phyloP scores from a whole-genome alignment of 2,113 vertebrate species.

The Rhea americana region DNA sequence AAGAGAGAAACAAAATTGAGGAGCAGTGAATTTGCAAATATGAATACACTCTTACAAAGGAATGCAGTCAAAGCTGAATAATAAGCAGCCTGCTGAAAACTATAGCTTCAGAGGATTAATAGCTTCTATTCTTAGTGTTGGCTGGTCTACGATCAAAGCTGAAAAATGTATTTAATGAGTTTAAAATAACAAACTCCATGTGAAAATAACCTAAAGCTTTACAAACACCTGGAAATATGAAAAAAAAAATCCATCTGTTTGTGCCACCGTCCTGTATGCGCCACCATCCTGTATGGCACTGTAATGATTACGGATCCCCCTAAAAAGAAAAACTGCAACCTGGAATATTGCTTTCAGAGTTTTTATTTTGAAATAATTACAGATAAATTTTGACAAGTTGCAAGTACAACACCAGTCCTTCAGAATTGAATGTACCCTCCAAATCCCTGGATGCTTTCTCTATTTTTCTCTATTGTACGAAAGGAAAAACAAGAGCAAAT shows the following conservation, averaged over 20 bases:
- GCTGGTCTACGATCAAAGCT: background rate
- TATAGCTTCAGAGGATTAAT: background rate
- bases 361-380: background rate
- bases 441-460: background rate
- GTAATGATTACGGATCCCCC: background rate
- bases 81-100: background rate
- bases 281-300: background rate
- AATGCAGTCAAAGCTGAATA: background rate
- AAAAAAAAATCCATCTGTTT: background rate
- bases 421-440: background rate
- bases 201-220: background rate
- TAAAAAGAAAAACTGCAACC: background rate
- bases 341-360: background rate
- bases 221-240: background rate
- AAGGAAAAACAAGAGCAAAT: background rate
- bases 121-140: background rate
- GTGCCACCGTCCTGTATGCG: background rate
- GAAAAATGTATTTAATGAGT: background rate
- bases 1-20: background rate
- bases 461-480: background rate
- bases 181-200: background rate
- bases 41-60: background rate
- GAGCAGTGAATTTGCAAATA: background rate
- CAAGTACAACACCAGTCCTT: background rate
- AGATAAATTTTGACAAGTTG: background rate